Base-by-base conservation (phyloP, 2,113 vertebrate species). In the Lophura nycthemera region DNA sequence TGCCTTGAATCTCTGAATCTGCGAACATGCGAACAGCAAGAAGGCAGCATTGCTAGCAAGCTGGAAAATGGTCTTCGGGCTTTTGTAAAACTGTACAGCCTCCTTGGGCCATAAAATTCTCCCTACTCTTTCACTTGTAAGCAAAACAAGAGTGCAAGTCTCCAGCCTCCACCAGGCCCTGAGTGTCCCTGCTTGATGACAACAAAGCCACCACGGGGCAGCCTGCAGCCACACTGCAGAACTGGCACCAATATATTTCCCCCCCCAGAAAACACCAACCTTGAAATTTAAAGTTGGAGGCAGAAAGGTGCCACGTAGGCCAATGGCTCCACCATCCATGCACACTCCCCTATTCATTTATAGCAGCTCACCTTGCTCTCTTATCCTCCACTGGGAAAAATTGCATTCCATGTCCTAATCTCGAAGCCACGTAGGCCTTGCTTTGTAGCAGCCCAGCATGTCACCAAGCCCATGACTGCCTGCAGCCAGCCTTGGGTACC, bases 251-350 rank as follows among this genome's bases (percentile, higher is more conserved):
- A 0, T 61, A 18, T 22, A 1, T 63, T 36, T 59, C 36, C 3
- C 0, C 0, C 13, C 38, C 4, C 25, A 4, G 11, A 48, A 19
- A 16, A 4, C 18, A 75, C 82, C 11, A 56, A 64, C 16, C 36
- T 75, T 63, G 11, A 71, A 52, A 57, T 76, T 75, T 54, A 27
- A 57, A 4, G 3, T 79, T 12, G 6, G 8, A 56, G 47, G 30
- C 43, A 69, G 45, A 85, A 80, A 50, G 32, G 19, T 38, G 13
- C 10, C 42, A 50, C 10, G 16, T 13, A n/a, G n/a, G 8, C 7
- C 56, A 43, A 13, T 18, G 15, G 36, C 83, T 71, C 57, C 74
- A 30, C 10, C 17, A 30, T 22, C 38, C 18, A 47, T 1, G 60
- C 64, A 56, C 18, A 57, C 10, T 67, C 13, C 8, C 7, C 15